Evolutionary conservation across 2,113 vertebrate species (phyloP).

Genomic region (Oplegnathus fasciatus): DNA sequence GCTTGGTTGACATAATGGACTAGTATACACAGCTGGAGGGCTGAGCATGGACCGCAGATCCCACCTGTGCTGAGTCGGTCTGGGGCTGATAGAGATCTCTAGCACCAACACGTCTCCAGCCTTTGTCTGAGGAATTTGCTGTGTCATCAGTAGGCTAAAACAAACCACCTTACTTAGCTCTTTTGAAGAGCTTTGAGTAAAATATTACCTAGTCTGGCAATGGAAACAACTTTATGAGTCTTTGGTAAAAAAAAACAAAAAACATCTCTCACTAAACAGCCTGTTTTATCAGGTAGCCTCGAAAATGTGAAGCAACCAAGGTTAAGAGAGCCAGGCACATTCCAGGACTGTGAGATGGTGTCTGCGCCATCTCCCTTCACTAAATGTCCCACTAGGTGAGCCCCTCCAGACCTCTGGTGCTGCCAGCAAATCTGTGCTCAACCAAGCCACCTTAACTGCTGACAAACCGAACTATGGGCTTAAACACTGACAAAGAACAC

Average conservation of each 20-base stretch:
- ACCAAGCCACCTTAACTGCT: slow-evolving; percentile 60
- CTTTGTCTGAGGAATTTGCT: slow-evolving; percentile 75
- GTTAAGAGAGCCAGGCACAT: slow-evolving; percentile 68
- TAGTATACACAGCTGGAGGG: slow-evolving; percentile 78
- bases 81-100: slow-evolving; percentile 71
- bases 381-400: slow-evolving; percentile 67
- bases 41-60: slow-evolving; percentile 60
- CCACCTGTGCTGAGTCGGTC: slow-evolving; percentile 76
- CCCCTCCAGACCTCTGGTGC: slow-evolving; percentile 65
- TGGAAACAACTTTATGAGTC: slow-evolving; percentile 46
- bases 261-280: slow-evolving; percentile 11
- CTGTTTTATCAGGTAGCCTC: slow-evolving; percentile 39
- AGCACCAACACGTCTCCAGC: slow-evolving; percentile 76
- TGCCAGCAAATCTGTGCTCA: slow-evolving; percentile 54
- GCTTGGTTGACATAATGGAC: slow-evolving; percentile 72
- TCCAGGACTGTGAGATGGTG: slow-evolving; percentile 77
- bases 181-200: slow-evolving; percentile 50
- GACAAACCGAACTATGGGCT: slow-evolving; percentile 51
- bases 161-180: slow-evolving; percentile 60
- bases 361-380: slow-evolving; percentile 69
- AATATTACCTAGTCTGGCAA: slow-evolving; percentile 57
- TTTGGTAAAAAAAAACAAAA: slow-evolving; percentile 36
- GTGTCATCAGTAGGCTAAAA: slow-evolving; percentile 74
- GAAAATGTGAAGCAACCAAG: slow-evolving; percentile 27
- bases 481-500: slow-evolving; percentile 63